Conservation (phyloP, 2,888 invertebrate species). For the Azorinus chamasolen region DNA sequence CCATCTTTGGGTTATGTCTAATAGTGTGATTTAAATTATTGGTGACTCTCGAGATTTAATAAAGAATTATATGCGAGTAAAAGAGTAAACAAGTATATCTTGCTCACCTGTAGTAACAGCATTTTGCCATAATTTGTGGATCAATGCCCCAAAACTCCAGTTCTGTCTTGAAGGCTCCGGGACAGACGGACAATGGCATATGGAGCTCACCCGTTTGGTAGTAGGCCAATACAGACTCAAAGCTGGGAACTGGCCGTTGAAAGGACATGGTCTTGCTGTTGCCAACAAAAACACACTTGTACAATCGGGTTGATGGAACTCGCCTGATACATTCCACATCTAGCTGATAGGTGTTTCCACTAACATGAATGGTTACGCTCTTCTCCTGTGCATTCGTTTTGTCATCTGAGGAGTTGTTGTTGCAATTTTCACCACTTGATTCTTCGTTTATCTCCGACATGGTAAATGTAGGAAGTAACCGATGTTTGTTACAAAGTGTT, state of each 20-base stretch:
- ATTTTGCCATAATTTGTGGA: slow-evolving; percentile 57
- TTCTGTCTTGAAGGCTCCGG: slow-evolving; percentile 60
- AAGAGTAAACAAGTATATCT: too few relatives aligned
- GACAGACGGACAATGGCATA: slow-evolving; percentile 60
- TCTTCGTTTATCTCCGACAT: too few relatives aligned
- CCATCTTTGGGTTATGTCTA: too few relatives aligned
- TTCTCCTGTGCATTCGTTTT: slow-evolving; percentile 23
- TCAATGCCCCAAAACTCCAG: slow-evolving; percentile 65
- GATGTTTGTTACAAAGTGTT: too few relatives aligned
- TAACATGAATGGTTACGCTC: slow-evolving; percentile 33
- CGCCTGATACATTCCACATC: slow-evolving; percentile 53
- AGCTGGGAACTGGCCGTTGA: slow-evolving; percentile 55
- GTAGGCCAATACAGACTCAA: slow-evolving; percentile 64
- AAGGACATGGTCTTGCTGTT: slow-evolving; percentile 35
- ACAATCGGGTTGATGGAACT: slow-evolving; percentile 44
- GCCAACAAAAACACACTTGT: slow-evolving; percentile 34
- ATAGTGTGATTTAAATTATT: too few relatives aligned
- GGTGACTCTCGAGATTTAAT: too few relatives aligned
- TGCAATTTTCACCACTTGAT: too few relatives aligned
- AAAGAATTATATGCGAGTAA: too few relatives aligned
- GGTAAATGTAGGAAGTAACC: too few relatives aligned
- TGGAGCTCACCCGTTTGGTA: slow-evolving; percentile 64
- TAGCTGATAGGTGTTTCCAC: slow-evolving; percentile 45
- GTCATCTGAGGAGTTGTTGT: slow-evolving; percentile 8
- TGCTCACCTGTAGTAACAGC: slow-evolving; percentile 64